phyloP scores from a whole-genome alignment of 2,113 vertebrate genomes.

The Dasyornis broadbenti region DNA sequence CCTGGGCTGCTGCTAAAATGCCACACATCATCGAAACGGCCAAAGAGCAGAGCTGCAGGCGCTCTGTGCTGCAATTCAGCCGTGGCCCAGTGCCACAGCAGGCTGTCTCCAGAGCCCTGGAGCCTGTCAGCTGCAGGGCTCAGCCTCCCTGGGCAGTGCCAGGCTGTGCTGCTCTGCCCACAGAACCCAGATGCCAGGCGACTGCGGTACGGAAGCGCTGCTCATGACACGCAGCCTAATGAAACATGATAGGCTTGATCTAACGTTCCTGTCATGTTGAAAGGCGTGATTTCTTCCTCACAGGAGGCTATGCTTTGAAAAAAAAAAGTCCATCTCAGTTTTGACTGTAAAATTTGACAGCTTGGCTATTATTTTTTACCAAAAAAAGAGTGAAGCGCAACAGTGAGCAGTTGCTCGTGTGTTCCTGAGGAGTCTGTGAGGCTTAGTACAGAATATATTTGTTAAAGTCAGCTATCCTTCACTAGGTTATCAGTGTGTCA shows the following conservation, averaged over 20 bases:
- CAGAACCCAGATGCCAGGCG: neutral
- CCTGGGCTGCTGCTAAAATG: neutral
- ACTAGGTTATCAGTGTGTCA: neutral
- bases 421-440: neutral
- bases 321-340: neutral
- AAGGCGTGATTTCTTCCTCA: neutral
- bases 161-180: neutral
- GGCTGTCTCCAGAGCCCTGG: neutral
- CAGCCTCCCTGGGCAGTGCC: neutral
- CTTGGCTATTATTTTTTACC: neutral
- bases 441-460: neutral
- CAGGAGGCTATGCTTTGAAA: neutral
- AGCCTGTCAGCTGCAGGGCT: neutral
- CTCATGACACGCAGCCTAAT: neutral
- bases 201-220: neutral
- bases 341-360: neutral
- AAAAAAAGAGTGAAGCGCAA: neutral
- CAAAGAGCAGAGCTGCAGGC: neutral
- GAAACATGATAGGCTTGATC: neutral
- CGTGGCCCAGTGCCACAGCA: neutral
- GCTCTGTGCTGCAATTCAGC: neutral
- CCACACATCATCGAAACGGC: neutral
- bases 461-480: neutral
- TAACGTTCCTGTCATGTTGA: neutral
- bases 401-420: neutral